Evolutionary conservation across 2,797 vertebrate species (phyloP).

Genomic region (Manis pentadactyla): DNA sequence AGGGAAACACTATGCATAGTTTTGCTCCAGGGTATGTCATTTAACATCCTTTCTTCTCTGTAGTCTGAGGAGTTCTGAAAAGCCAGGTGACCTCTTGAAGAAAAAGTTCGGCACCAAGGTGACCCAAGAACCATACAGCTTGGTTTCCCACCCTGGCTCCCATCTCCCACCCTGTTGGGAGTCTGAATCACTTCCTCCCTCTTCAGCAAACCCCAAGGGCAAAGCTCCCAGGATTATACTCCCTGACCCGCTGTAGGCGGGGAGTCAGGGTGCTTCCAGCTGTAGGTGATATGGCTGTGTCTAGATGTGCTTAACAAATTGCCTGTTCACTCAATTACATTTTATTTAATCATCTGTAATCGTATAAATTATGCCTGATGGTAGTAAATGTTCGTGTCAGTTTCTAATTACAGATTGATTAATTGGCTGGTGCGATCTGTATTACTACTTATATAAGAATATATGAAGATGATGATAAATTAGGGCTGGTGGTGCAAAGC

Average conservation of each 20-base stretch:
- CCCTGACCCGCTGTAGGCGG: slow-evolving; percentile 46
- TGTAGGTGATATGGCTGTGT: slow-evolving; percentile 84
- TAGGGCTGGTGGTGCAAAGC: slow-evolving; percentile 65
- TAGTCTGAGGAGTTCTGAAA: not conserved
- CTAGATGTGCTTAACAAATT: slow-evolving; percentile 89
- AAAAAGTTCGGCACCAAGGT: not conserved
- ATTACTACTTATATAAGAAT: slow-evolving; percentile 88
- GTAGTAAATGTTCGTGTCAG: slow-evolving; percentile 89
- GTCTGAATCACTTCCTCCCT: not conserved
- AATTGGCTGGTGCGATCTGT: slow-evolving; percentile 86
- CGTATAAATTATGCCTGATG: slow-evolving; percentile 91
- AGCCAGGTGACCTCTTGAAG: not conserved
- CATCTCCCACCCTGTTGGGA: not conserved
- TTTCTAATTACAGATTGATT: slow-evolving; percentile 90
- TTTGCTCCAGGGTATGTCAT: not conserved
- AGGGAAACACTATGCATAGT: not conserved
- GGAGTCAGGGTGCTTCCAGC: slow-evolving; percentile 79
- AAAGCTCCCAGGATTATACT: not conserved
- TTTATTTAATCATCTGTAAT: slow-evolving; percentile 92
- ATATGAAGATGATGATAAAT: slow-evolving; percentile 86
- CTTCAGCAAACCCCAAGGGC: slow-evolving; percentile 59
- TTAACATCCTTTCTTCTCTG: not conserved
- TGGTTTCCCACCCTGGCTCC: not conserved
- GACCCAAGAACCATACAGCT: not conserved
- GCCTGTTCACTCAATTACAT: slow-evolving; percentile 89